A percentile compares a stretch with the other conserved stretches of the same genome.
Evolutionary conservation across 2,888 invertebrate species (phyloP).

Genomic region (Leptinotarsa tumamoca): DNA sequence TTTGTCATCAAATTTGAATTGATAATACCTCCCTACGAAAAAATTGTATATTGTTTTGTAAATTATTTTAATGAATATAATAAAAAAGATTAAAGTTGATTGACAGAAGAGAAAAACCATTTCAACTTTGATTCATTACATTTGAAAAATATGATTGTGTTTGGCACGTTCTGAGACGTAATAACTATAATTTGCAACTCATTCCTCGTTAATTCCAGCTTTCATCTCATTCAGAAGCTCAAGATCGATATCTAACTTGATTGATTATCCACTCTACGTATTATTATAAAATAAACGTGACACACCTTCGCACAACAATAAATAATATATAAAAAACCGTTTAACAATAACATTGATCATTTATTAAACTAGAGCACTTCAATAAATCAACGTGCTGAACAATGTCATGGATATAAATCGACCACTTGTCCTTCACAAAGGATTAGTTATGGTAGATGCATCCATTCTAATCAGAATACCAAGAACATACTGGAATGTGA

Average conservation of each 20-base stretch:
- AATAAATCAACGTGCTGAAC: background rate
- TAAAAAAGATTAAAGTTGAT: no score
- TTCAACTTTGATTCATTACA: background rate
- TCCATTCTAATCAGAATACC: background rate
- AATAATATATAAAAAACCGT: constrained; percentile 15
- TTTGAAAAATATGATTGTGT: background rate
- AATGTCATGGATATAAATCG: constrained; percentile 11
- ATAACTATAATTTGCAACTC: constrained; percentile 4
- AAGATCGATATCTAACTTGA: background rate
- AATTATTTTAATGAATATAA: no score
- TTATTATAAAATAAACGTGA: background rate
- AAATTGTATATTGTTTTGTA: no score
- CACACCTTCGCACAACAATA: constrained; percentile 11
- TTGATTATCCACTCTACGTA: background rate
- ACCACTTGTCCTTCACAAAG: background rate
- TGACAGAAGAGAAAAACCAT: no score
- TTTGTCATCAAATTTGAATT: no score
- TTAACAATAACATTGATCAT: constrained; percentile 12
- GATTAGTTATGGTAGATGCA: constrained; percentile 3
- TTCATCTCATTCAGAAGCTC: constrained; percentile 7
- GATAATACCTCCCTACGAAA: no score
- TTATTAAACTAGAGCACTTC: background rate
- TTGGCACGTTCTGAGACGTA: background rate
- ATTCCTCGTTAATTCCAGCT: background rate
- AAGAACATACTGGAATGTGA: background rate